phyloP scores from a whole-genome alignment of 2,113 vertebrate genomes.

The Nestor notabilis region DNA sequence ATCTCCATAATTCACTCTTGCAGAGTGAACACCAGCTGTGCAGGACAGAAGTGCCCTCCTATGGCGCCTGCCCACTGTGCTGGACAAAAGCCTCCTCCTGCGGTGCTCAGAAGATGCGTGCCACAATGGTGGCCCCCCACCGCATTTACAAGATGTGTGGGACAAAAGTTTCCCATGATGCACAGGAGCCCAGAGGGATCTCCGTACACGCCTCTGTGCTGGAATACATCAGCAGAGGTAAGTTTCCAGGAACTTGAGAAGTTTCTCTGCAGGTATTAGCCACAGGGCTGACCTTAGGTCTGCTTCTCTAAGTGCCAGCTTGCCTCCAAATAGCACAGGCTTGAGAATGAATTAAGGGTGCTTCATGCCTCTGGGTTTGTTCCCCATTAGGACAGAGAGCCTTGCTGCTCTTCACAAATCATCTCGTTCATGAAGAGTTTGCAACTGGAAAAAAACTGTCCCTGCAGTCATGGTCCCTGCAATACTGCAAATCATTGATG shows the following conservation, averaged over 20 bases:
- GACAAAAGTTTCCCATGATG: constrained; percentile 49
- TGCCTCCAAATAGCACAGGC: rapidly evolving
- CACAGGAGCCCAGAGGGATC: background rate
- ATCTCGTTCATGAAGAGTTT: background rate
- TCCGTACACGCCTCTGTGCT: background rate
- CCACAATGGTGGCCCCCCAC: constrained; percentile 27
- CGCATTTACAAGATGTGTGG: constrained; percentile 8
- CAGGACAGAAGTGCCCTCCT: constrained; percentile 44
- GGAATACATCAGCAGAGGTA: background rate
- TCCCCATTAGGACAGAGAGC: background rate
- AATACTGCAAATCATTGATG: rapidly evolving
- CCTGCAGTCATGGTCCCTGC: rapidly evolving
- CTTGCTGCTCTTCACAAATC: background rate
- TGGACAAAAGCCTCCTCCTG: constrained; percentile 32
- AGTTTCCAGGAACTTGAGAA: background rate
- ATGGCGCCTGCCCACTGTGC: background rate
- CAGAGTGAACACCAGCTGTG: background rate
- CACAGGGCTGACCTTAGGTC: background rate
- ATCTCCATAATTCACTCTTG: background rate
- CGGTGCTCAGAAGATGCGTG: background rate
- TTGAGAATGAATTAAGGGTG: background rate
- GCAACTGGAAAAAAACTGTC: background rate
- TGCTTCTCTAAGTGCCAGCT: background rate
- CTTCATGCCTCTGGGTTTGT: background rate
- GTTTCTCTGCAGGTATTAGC: background rate